Evolutionary conservation across 2,113 vertebrate species (phyloP), one percentile per base, ranked within the genome.

Genomic region (Bambusicola thoracicus): DNA sequence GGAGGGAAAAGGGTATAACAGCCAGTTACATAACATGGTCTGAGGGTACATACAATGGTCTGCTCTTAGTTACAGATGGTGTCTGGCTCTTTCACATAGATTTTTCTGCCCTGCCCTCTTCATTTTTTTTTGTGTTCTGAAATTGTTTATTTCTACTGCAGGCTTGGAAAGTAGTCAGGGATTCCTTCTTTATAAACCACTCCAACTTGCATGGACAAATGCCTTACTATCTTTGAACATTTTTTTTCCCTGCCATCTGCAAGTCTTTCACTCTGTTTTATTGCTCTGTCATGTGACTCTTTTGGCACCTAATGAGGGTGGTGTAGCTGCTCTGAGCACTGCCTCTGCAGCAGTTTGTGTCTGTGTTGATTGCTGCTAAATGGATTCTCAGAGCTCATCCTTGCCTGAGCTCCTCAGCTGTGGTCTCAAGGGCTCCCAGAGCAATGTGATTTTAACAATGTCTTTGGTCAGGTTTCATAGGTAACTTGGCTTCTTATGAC

Each of bases 151-250:
- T 87, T 94, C 72, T 27, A 59, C 51, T 83, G 41, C 19, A 55
- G 65, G 10, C 85, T 93, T 94, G 49, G 63, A 91, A 56, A 70
- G 46, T 27, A 82, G 75, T 77, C 79, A 90, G 16, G 19, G 59
- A 67, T 89, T 94, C 63, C 65, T 91, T 83, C 49, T 95, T 29
- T 70, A 63, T 62, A 87, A 92, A 30, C 24, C 73, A 18, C 63
- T 70, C 21, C 46, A 59, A n/a, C 41, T 81, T 90, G n/a, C 24
- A 30, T 8, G 72, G 85, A 59, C 18, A 95, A 87, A 87, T 92
- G 41, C 59, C 34, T 73, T 94, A 20, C 40, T 87, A 59, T 81
- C 29, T 93, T 85, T 70, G 32, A 91, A 59, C 10, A 2, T 6
- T 82, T 76, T 76, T 67, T 79, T 24, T 5, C 30, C 19, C 19